Percentiles rank a stretch among this genome's conserved stretches.
Conservation (phyloP, 1,140 invertebrate species). For the Agrypnia vestita region DNA sequence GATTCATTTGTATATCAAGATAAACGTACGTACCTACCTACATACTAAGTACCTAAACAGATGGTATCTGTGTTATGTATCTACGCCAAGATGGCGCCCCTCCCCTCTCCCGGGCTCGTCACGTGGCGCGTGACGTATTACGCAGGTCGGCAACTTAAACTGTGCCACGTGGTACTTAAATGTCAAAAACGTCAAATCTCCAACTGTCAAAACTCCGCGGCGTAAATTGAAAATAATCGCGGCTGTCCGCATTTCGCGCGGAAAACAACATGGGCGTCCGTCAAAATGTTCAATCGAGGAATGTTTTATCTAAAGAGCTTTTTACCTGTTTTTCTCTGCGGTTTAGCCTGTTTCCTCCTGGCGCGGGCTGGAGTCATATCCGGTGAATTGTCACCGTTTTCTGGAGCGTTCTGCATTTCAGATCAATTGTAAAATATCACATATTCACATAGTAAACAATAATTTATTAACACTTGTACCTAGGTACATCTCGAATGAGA, state of each 20-base stretch:
- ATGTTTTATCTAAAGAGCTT: neutral
- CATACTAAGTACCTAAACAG: too few species aligned
- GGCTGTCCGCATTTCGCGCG: neutral
- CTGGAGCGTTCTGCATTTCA: conserved; percentile 10
- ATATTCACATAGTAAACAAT: neutral
- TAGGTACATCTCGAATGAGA: too few species aligned
- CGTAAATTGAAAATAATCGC: neutral
- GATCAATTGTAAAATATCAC: conserved; percentile 3
- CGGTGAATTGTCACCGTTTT: conserved; percentile 8
- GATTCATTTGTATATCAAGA: too few species aligned
- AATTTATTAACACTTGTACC: neutral
- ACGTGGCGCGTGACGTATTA: conserved; percentile 50
- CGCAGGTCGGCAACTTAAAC: conserved; percentile 49
- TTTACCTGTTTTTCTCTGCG: conserved; percentile 57
- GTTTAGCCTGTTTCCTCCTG: conserved; percentile 56
- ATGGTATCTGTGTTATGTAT: neutral
- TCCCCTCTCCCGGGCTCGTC: neutral
- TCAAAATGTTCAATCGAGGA: neutral
- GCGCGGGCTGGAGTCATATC: conserved; percentile 37
- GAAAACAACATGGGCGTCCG: neutral
- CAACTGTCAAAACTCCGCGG: conserved; percentile 9
- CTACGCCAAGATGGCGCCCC: conserved; percentile 19
- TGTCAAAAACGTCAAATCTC: conserved; percentile 32
- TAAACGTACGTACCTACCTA: too few species aligned
- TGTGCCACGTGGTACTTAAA: conserved; percentile 52